Base-by-base conservation (phyloP, 2,113 vertebrate species). In the Lynx canadensis region DNA sequence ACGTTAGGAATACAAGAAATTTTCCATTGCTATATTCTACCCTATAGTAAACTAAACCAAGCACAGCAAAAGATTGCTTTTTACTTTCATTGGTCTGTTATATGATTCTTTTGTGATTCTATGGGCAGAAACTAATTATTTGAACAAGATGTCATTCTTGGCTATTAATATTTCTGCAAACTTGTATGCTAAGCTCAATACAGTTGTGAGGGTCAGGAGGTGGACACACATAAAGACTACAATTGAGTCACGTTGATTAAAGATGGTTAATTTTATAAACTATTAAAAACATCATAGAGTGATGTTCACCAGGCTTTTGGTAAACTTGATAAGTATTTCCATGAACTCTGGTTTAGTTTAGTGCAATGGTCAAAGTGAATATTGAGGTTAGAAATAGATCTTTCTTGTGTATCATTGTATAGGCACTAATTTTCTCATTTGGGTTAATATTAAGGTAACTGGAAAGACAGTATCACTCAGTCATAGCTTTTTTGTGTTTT, bases 31-130 rank as follows among this genome's bases (percentile, higher is more conserved):
- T 90, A 19, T 82, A 41, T 89, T 80, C n/a, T 87, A 60, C 66
- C 76, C 93, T 66, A 91, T 1, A 41, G 21, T 95, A 33, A 96
- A 66, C 36, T 57, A 52, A 94, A 80, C 29, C 31, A 96, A 90
- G 11, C 31, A 69, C n/a, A 93, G 33, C 31, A 89, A 68, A 68
- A 94, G 7, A 38, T 60, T 73, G 60, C 33, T 84, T 93, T 95
- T 85, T 84, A 73, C 25, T 65, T n/a, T 92, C 74, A 48, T 31
- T 93, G 36, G 38, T 81, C 31, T 76, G 36, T 90, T 41, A 63
- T 38, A 66, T 31, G 57, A 36, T 9, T 80, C 69, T 74, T 76
- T 38, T 65, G 27, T 89, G 65, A 94, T 78, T 88, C 41, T 73
- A 86, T 57, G 27, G 38, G 33, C 25, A 81, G 41, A 71, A 95